phyloP scores from a whole-genome alignment of 2,797 vertebrate genomes.

The Melanotaenia parkinsoni region DNA sequence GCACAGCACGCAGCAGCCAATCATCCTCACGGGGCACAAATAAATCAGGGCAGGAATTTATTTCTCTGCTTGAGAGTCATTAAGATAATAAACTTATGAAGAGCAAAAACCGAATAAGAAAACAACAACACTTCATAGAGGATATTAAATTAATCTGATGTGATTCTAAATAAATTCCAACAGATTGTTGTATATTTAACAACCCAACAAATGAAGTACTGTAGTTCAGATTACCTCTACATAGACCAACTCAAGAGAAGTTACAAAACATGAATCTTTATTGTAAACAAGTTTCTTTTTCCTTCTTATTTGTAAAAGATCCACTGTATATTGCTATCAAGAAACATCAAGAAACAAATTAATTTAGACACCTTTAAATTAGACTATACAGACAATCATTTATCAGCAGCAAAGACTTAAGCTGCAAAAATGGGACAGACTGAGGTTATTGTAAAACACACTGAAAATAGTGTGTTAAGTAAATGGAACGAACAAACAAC shows the following conservation, averaged over 20 bases:
- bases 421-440: too few relatives aligned
- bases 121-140: not conserved
- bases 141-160: not conserved
- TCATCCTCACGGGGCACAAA: slow-evolving; percentile 23
- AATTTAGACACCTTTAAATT: not conserved
- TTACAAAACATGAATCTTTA: not conserved
- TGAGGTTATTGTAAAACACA: not conserved
- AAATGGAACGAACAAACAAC: not conserved
- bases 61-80: not conserved
- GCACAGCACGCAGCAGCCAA: slow-evolving; percentile 28
- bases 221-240: too few relatives aligned
- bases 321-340: not conserved
- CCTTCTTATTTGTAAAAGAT: not conserved
- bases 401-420: too few relatives aligned
- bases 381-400: too few relatives aligned
- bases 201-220: too few relatives aligned
- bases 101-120: not conserved
- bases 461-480: not conserved
- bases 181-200: too few relatives aligned
- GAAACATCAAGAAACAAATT: not conserved
- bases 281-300: not conserved
- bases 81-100: not conserved
- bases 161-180: too few relatives aligned
- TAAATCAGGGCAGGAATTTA: slow-evolving; percentile 1
- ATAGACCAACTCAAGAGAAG: too few relatives aligned